Conservation (phyloP, 1,140 invertebrate species). For the Dermatophagoides farinae region DNA sequence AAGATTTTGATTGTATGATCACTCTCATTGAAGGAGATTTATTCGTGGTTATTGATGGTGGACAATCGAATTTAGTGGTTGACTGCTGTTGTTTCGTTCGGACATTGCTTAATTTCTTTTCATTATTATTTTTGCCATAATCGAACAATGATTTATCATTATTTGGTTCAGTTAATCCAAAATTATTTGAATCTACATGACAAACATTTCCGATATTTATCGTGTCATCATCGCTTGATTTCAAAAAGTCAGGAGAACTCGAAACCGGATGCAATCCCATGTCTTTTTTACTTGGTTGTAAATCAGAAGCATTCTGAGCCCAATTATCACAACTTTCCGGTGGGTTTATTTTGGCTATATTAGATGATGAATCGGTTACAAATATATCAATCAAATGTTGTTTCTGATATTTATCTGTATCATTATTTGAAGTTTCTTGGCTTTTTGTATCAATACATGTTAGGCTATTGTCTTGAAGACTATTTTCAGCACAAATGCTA, state of each 20-base stretch:
- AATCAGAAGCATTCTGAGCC: too few species aligned
- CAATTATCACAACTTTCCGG: background rate
- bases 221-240: background rate
- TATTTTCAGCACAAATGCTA: constrained; percentile 26
- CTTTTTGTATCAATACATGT: too few species aligned
- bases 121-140: background rate
- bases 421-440: background rate
- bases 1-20: constrained; percentile 17
- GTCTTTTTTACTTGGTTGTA: background rate
- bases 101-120: background rate
- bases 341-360: constrained; percentile 1
- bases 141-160: background rate
- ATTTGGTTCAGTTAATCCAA: background rate
- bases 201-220: too few species aligned
- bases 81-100: background rate
- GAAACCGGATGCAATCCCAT: constrained; percentile 10
- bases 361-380: constrained; percentile 13
- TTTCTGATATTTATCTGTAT: background rate
- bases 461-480: background rate
- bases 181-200: background rate
- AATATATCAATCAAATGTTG: constrained; percentile 10
- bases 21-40: constrained; percentile 12
- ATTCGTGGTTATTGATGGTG: background rate
- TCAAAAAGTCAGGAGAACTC: constrained; percentile 15
- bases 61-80: background rate